These are phyloP conservation scores for Cheilosia pagana DNA, from an alignment of 2,888 invertebrate genomes.

Conservation along the genomic window DNA sequence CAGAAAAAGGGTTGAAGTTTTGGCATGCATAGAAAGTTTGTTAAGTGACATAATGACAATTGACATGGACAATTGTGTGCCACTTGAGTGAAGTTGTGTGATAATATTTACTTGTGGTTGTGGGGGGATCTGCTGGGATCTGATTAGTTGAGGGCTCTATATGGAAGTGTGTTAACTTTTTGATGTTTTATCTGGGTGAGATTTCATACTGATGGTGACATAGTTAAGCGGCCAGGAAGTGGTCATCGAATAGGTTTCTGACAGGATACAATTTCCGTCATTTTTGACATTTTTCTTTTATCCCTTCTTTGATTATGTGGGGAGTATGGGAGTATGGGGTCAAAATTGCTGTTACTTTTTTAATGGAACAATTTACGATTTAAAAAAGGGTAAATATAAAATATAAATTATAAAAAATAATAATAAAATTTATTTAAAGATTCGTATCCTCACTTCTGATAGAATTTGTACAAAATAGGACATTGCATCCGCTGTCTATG, in stretches of 20 bases:
- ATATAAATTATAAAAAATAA: no score
- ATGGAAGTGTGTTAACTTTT: neutral
- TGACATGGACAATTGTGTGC: constrained; percentile 52
- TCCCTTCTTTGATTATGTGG: neutral
- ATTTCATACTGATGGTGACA: constrained; percentile 16
- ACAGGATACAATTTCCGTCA: no score
- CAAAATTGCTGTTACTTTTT: no score
- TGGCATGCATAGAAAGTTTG: constrained; percentile 70
- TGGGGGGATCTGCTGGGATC: constrained; percentile 11
- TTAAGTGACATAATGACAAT: constrained; percentile 69
- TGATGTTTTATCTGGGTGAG: constrained; percentile 24
- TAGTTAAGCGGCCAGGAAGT: neutral
- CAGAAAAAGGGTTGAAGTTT: constrained; percentile 65
- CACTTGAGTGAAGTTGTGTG: constrained; percentile 13
- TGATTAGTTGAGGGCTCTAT: neutral
- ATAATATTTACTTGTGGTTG: constrained; percentile 4
- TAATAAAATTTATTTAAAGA: no score
- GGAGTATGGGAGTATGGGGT: neutral
- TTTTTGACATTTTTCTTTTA: neutral
- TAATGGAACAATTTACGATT: no score
- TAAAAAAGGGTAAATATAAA: no score
- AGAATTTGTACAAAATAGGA: no score
- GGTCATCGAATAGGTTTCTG: neutral
- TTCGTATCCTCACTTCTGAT: no score
- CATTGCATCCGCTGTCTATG: no score